Percentiles rank a stretch among this genome's conserved stretches.
Evolutionary conservation across 2,797 vertebrate species (phyloP).

Genomic region (Cyclopterus lumpus): DNA sequence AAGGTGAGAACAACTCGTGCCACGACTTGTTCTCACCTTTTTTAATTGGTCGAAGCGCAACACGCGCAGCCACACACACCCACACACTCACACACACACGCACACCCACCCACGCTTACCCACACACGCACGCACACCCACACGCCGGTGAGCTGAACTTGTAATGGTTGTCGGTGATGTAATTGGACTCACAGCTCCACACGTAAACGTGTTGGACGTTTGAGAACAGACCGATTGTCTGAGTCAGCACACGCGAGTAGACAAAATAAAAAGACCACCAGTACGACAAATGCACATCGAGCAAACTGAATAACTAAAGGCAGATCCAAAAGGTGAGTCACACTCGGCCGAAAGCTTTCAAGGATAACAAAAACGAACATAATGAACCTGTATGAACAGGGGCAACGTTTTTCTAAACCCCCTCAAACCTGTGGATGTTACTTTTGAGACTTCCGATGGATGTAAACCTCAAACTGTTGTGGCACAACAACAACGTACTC

Average conservation of each 20-base stretch:
- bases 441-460: conserved; percentile 22
- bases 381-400: not conserved
- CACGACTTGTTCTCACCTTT: not conserved
- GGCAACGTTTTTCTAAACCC: not conserved
- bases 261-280: not conserved
- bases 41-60: too few species aligned
- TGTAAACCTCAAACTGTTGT: conserved; percentile 7
- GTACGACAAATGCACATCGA: not conserved
- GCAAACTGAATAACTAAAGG: conserved; percentile 1
- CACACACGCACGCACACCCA: too few species aligned
- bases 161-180: conserved; percentile 68
- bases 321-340: conserved; percentile 4
- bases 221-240: conserved; percentile 39
- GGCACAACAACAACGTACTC: conserved; percentile 24
- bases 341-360: not conserved
- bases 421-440: not conserved
- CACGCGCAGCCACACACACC: too few species aligned
- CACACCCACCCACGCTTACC: too few species aligned
- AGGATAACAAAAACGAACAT: not conserved
- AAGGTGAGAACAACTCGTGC: not conserved
- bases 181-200: conserved; percentile 66
- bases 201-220: conserved; percentile 70
- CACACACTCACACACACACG: too few species aligned
- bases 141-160: conserved; percentile 38
- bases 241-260: conserved; percentile 20